Percentiles rank a stretch among this genome's conserved stretches.
phyloP scores from a whole-genome alignment of 2,113 vertebrate genomes.

The Lichenostomus cassidix region DNA sequence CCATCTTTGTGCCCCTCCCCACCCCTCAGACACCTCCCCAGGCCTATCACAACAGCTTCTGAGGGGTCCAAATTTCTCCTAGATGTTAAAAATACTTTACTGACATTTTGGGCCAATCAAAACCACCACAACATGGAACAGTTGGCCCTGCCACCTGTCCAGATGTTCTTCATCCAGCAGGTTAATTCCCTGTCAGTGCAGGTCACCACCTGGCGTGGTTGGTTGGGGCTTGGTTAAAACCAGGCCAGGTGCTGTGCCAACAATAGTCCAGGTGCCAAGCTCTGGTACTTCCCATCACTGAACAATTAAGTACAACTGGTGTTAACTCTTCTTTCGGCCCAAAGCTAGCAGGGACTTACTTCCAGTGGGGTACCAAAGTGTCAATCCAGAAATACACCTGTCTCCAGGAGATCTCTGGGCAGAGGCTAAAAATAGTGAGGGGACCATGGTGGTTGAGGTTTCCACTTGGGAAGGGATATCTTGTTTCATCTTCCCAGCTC shows the following conservation, averaged over 20 bases:
- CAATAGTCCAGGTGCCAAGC: neutral
- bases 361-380: neutral
- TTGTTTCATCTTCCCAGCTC: neutral
- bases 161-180: neutral
- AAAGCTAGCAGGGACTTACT: neutral
- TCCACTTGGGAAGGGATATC: neutral
- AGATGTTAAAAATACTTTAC: no score
- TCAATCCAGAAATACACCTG: neutral
- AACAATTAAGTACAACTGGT: neutral
- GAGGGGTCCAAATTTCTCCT: no score
- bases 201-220: neutral
- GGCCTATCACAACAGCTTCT: no score
- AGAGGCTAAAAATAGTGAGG: neutral
- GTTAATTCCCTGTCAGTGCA: accelerated
- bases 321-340: neutral
- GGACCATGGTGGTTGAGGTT: neutral
- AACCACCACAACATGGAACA: no score
- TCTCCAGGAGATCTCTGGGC: neutral
- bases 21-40: no score
- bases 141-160: accelerated
- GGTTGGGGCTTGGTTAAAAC: neutral
- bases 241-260: neutral
- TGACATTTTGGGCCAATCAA: no score
- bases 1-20: no score
- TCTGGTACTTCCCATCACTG: neutral